phyloP scores from a whole-genome alignment of 2,797 vertebrate species.

The Muraenolepis orangiensis region DNA sequence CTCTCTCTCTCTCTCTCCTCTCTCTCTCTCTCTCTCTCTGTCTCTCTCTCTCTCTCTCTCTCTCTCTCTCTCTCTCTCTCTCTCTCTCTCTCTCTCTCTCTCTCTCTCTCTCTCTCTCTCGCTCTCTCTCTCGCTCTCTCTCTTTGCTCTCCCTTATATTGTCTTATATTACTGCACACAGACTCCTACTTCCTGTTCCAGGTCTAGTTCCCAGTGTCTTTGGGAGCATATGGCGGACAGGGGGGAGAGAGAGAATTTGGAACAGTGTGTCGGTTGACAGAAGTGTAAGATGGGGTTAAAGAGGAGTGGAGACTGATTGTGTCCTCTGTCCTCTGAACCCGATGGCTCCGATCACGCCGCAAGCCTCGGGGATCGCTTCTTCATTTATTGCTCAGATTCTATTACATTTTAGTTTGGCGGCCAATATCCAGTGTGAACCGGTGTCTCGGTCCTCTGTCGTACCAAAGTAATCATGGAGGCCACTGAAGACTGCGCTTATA shows the following conservation, averaged over 20 bases:
- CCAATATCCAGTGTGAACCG: no score
- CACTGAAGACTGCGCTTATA: no score
- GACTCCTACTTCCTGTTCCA: conserved; percentile 17
- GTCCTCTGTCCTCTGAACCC: no score
- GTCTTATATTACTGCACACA: conserved; percentile 40
- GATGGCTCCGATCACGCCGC: no score
- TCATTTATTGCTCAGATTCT: no score
- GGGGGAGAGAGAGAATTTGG: conserved; percentile 28
- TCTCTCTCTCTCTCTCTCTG: not conserved
- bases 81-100: conserved; percentile 11
- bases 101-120: conserved; percentile 3
- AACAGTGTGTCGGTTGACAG: not conserved
- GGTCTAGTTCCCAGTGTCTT: conserved; percentile 38
- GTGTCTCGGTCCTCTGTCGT: no score
- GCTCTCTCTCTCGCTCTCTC: not conserved
- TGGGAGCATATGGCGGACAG: conserved; percentile 15
- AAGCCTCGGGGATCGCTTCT: no score
- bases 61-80: conserved; percentile 34
- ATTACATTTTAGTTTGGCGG: no score
- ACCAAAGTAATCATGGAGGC: no score
- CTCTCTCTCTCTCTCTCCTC: not conserved
- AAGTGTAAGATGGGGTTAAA: not conserved
- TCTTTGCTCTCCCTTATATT: conserved; percentile 44
- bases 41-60: conserved; percentile 37
- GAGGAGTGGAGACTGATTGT: not conserved